Base-by-base conservation (phyloP, 2,888 invertebrate species). In the Himalopsyche kuldschensis region DNA sequence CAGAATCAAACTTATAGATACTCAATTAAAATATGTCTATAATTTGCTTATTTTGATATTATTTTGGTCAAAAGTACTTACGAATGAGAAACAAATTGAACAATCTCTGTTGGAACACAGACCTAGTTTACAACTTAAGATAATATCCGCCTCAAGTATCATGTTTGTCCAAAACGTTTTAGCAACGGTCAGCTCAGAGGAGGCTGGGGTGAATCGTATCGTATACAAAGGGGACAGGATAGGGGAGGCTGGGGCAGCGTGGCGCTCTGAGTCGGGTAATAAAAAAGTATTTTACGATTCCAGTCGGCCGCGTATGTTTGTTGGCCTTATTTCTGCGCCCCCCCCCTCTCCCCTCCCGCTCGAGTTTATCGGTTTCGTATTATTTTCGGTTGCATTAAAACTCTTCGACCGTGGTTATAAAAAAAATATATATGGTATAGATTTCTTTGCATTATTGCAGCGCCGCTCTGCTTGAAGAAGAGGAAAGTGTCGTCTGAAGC, bases 211-310 rank as follows among this genome's bases (percentile, higher is more conserved):
- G 55, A 55, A 55, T 55, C 55, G 55, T 55, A 55, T 20, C 20
- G 55, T 55, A 55, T 55, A 75, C 31, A 75, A 75, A 32, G 79
- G 55, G 55, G 55, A 55, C 24, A 20, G 55, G 20, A 55, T 20
- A 55, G 55, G 80, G 69, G 31, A 75, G 82, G 77, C 35, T 31
- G 48, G 48, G 78, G 63, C 30, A 48, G 35, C 31, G 35, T 20
- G 31, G 63, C 4, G 63, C 80, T 55, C 55, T 20, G 55, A 55
- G 55, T 55, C 55, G 83, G 81, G 83, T 82, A 82, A 83, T 85
- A 86, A 85, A 85, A 85, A 86, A 85, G 86, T 85, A 85, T 86
- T 86, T 86, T 86, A 86, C 80, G 86, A 86, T 84, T 80, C 83
- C 82, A 85, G 82, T 82, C 82, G 81, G 80, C 82, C 84, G 78